Conservation (phyloP, 2,113 vertebrate species). For the Malaclemys terrapin region DNA sequence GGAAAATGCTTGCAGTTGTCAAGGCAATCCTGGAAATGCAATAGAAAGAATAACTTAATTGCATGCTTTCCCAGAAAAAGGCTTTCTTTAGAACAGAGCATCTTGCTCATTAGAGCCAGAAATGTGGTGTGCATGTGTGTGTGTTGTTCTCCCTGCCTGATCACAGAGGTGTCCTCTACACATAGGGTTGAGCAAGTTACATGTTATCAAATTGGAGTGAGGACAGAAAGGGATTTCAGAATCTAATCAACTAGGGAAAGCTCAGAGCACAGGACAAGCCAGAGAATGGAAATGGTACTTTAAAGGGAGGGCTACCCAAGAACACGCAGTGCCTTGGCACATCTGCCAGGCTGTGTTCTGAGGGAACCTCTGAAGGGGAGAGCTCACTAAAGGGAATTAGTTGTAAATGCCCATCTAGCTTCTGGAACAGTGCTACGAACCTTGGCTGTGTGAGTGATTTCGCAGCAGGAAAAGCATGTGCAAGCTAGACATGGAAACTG, state of each 20-base stretch:
- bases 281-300: accelerated
- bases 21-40: neutral
- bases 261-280: neutral
- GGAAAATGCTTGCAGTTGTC: neutral
- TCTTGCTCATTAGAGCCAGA: neutral
- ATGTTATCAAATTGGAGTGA: neutral
- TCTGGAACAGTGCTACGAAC: accelerated
- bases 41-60: neutral
- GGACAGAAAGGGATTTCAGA: neutral
- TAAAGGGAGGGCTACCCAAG: accelerated
- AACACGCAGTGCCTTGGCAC: accelerated
- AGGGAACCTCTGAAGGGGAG: neutral
- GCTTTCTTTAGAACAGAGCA: neutral
- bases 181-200: neutral
- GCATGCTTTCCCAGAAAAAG: neutral
- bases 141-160: neutral
- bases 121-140: neutral
- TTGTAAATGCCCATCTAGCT: accelerated
- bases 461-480: accelerated
- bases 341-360: neutral
- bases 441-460: accelerated
- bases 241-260: neutral
- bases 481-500: neutral
- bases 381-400: neutral
- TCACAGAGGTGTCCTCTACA: neutral